A percentile compares a stretch with the other conserved stretches of the same genome.
These are phyloP conservation scores for Cephalopterus ornatus DNA, from an alignment of 2,113 vertebrate genomes.

Conservation along the genomic window DNA sequence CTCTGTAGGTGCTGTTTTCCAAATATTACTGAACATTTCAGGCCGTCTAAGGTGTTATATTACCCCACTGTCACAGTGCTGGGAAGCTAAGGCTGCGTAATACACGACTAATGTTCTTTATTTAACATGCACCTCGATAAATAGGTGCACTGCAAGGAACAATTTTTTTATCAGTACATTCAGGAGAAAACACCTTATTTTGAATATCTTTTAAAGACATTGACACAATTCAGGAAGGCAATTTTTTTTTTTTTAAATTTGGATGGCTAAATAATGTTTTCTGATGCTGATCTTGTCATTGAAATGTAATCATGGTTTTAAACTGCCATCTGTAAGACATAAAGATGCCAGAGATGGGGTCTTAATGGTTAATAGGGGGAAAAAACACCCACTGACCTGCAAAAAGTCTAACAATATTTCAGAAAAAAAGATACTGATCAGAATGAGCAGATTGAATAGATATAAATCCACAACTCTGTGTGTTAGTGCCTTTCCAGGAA, in stretches of 20 bases:
- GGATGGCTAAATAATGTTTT: not conserved
- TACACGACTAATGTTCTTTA: not conserved
- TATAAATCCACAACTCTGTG: not conserved
- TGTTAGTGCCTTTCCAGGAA: not conserved
- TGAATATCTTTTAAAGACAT: not conserved
- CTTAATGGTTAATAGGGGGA: not conserved
- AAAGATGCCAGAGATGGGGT: not conserved
- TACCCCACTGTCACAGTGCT: not conserved
- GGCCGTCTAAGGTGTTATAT: not conserved
- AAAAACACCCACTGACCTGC: not conserved
- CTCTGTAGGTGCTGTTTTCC: not conserved
- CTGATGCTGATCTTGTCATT: not conserved
- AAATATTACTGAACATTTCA: not conserved
- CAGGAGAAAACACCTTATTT: not conserved
- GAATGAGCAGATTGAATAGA: not conserved
- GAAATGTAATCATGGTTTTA: not conserved
- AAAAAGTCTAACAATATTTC: not conserved
- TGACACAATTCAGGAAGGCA: not conserved
- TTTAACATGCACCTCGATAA: not conserved
- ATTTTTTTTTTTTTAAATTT: not conserved
- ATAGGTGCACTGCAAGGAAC: not conserved
- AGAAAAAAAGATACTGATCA: not conserved
- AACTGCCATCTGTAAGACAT: not conserved
- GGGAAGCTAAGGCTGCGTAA: not conserved
- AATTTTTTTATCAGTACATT: not conserved